Percentiles rank a stretch among this genome's conserved stretches.
Evolutionary conservation across 1,140 invertebrate species (phyloP).

Genomic region (Oscheius sp.): DNA sequence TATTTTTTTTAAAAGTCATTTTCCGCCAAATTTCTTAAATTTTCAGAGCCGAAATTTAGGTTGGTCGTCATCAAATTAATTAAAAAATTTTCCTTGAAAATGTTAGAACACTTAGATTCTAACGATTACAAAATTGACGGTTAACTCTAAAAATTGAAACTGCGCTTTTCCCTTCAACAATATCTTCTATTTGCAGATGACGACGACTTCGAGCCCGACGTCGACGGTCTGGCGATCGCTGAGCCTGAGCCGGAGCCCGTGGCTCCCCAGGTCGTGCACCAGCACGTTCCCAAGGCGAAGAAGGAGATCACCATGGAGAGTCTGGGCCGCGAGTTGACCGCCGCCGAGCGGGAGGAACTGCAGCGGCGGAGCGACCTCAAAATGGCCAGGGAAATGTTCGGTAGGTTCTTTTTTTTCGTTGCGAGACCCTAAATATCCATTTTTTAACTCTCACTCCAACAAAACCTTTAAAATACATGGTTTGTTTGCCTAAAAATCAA

Average conservation of each 20-base stretch:
- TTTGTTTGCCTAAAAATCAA: not conserved
- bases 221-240: not conserved
- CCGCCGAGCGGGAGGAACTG: conserved; percentile 24
- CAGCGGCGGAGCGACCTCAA: conserved; percentile 18
- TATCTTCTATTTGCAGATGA: conserved; percentile 19
- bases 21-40: too few relatives aligned
- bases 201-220: conserved; percentile 39
- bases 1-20: too few relatives aligned
- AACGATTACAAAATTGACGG: too few relatives aligned
- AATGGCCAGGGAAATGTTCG: conserved; percentile 30
- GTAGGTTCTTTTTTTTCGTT: not conserved
- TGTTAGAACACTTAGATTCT: too few relatives aligned
- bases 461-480: not conserved
- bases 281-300: not conserved
- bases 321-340: conserved; percentile 33
- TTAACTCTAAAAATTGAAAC: too few relatives aligned
- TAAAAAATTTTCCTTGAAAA: not conserved
- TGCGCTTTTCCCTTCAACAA: too few relatives aligned
- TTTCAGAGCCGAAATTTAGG: too few relatives aligned
- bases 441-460: not conserved
- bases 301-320: conserved; percentile 29
- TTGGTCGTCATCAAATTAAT: too few relatives aligned
- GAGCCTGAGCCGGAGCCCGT: conserved; percentile 19
- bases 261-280: not conserved
- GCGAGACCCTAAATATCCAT: not conserved